Conservation (phyloP, 2,113 vertebrate species). For the Dryoscopus gambensis region DNA sequence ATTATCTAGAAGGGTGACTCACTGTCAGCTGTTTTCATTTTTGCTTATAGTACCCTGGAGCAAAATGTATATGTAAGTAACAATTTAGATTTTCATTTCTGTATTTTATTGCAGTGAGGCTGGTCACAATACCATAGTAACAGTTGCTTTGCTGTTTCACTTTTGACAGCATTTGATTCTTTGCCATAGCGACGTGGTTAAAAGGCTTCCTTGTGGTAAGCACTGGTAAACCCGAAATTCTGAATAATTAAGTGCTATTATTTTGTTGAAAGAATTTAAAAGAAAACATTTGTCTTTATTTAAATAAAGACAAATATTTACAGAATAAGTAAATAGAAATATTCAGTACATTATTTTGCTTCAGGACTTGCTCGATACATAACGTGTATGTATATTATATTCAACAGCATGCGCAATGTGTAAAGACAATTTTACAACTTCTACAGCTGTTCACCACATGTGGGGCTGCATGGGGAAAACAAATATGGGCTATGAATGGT, state of each 20-base stretch:
- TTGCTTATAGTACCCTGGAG: constrained; percentile 35
- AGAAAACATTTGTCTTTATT: not conserved
- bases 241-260: not conserved
- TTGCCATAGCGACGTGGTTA: not conserved
- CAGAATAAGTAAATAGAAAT: not conserved
- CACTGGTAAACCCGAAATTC: not conserved
- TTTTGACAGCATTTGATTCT: constrained; percentile 14
- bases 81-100: constrained; percentile 39
- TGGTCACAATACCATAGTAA: constrained; percentile 2
- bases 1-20: constrained; percentile 34
- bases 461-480: constrained; percentile 49
- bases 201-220: not conserved
- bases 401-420: not conserved
- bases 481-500: constrained; percentile 47
- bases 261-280: not conserved
- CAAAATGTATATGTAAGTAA: constrained; percentile 51
- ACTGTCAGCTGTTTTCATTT: constrained; percentile 47
- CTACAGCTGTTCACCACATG: constrained; percentile 72
- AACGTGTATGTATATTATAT: not conserved
- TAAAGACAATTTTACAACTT: constrained; percentile 41
- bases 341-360: not conserved
- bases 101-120: not conserved
- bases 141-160: constrained; percentile 1
- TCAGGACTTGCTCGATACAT: not conserved
- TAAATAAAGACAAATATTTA: not conserved